Percentiles rank a stretch among this genome's conserved stretches.
phyloP scores from a whole-genome alignment of 2,888 invertebrate species.

The Plagodis dolabraria region DNA sequence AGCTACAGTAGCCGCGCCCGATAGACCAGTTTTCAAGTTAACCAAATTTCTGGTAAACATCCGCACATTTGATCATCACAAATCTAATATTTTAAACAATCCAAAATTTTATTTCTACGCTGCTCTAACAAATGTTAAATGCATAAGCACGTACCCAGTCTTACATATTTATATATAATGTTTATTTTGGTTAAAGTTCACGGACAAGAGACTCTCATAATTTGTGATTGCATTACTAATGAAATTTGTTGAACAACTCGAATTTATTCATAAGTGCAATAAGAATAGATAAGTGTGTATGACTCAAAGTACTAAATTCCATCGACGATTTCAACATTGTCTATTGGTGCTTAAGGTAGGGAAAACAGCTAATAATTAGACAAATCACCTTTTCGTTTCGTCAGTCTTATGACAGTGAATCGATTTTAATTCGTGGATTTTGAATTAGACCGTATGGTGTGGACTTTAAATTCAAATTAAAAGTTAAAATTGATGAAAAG shows the following conservation, averaged over 20 bases:
- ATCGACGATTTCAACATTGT: too few relatives aligned
- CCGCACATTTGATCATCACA: constrained; percentile 6
- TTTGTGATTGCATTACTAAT: constrained; percentile 18
- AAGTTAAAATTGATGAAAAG: too few relatives aligned
- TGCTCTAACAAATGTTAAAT: constrained; percentile 18
- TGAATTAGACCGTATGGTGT: too few relatives aligned
- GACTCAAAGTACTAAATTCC: neutral
- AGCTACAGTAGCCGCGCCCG: too few relatives aligned
- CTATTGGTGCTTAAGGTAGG: too few relatives aligned
- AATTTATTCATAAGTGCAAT: neutral
- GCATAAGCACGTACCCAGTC: constrained; percentile 9
- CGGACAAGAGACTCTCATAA: constrained; percentile 13
- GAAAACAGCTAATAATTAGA: too few relatives aligned
- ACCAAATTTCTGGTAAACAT: neutral
- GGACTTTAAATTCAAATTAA: too few relatives aligned
- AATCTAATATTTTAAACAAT: constrained; percentile 10
- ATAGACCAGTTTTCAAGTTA: too few relatives aligned
- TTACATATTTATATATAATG: constrained; percentile 17
- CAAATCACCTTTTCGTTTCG: too few relatives aligned
- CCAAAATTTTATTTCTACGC: constrained; percentile 9
- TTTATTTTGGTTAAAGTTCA: constrained; percentile 25
- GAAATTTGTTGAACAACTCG: constrained; percentile 11
- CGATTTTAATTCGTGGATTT: too few relatives aligned
- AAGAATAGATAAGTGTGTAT: neutral
- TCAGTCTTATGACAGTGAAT: too few relatives aligned